Percentiles rank a stretch among this genome's conserved stretches.
Evolutionary conservation across 2,797 vertebrate species (phyloP).

Genomic region (Crocodylus rhombifer): DNA sequence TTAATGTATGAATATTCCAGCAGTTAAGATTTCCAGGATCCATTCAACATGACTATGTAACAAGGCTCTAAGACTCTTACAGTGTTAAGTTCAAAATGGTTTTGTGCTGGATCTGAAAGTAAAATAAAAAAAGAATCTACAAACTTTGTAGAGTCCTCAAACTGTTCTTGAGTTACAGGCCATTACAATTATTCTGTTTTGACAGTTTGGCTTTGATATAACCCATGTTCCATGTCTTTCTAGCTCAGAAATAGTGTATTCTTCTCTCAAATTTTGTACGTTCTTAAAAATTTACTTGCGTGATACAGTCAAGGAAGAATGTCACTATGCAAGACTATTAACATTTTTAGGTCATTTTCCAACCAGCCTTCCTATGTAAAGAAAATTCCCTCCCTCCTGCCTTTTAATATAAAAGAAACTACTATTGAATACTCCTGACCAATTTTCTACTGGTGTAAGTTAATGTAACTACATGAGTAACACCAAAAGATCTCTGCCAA

Average conservation of each 20-base stretch:
- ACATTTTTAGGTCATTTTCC: not conserved
- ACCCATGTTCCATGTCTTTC: not conserved
- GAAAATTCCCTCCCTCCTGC: conserved; percentile 1
- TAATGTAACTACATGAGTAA: not conserved
- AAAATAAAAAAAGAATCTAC: no score
- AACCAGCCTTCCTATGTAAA: not conserved
- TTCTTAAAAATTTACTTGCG: not conserved
- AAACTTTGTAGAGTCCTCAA: not conserved
- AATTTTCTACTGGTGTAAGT: conserved; percentile 5
- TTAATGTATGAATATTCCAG: no score
- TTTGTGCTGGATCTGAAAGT: no score
- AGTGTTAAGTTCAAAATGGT: no score
- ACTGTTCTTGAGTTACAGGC: conserved; percentile 25
- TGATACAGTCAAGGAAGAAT: not conserved
- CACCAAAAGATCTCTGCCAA: not conserved
- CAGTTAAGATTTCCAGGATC: no score
- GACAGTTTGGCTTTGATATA: not conserved
- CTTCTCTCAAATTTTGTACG: conserved; percentile 6
- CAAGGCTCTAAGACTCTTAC: no score
- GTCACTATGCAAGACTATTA: not conserved
- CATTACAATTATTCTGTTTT: conserved; percentile 18
- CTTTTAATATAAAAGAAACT: not conserved
- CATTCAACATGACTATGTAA: no score
- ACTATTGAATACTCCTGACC: not conserved
- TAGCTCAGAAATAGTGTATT: not conserved